phyloP scores from a whole-genome alignment of 2,797 vertebrate genomes.

The Etheostoma nigrum region DNA sequence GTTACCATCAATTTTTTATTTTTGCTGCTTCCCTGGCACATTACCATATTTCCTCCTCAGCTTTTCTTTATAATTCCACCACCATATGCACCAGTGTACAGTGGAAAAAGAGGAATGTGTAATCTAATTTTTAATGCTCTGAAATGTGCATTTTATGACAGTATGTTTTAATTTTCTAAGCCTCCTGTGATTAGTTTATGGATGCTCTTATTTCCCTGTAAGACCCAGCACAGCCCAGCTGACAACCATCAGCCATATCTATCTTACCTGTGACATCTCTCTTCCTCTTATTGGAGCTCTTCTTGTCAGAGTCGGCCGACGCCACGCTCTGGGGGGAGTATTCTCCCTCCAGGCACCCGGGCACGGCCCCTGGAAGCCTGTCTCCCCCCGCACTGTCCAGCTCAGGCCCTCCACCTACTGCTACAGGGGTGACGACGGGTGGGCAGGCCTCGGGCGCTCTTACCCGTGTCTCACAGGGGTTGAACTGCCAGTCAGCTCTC shows the following conservation, averaged over 20 bases:
- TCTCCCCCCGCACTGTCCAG: constrained; percentile 82
- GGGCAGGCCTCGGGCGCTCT: constrained; percentile 83
- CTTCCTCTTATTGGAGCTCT: constrained; percentile 86
- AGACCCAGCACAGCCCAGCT: constrained; percentile 19
- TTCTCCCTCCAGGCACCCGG: constrained; percentile 83
- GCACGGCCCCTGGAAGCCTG: constrained; percentile 76
- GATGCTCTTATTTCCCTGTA: background rate
- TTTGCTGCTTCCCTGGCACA: constrained; percentile 3
- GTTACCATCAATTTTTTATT: background rate
- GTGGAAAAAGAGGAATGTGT: background rate
- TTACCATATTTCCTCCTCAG: constrained; percentile 19
- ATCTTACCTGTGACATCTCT: constrained; percentile 91
- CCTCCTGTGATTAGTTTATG: background rate
- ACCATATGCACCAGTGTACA: background rate
- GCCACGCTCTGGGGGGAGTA: constrained; percentile 85
- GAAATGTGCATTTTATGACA: constrained; percentile 30
- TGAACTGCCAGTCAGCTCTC: constrained; percentile 90
- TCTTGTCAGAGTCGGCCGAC: constrained; percentile 88
- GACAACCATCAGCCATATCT: constrained; percentile 1
- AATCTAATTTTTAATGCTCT: constrained; percentile 21
- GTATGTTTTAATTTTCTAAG: constrained; percentile 3
- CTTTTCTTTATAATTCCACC: constrained; percentile 13
- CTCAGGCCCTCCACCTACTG: constrained; percentile 72
- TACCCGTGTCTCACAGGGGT: constrained; percentile 82
- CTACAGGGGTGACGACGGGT: constrained; percentile 67